phyloP scores from a whole-genome alignment of 64 coral and sea anemone genomes.

The Pachyseris speciosa region DNA sequence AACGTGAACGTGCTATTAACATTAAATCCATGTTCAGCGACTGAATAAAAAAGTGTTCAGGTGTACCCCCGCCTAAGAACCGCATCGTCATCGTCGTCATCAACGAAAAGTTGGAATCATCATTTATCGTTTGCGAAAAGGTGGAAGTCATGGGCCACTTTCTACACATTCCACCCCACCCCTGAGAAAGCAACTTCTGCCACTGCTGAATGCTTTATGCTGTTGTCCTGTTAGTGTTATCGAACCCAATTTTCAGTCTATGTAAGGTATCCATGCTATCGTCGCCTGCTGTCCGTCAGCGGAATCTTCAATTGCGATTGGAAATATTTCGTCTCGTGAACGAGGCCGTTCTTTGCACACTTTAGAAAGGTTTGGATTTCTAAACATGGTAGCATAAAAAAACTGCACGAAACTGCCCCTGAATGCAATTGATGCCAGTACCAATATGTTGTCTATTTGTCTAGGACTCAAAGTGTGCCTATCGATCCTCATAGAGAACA shows the following conservation, averaged over 20 bases:
- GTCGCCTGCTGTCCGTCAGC: background rate
- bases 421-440: constrained; percentile 46
- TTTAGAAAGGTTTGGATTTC: constrained; percentile 55
- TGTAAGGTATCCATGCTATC: constrained; percentile 22
- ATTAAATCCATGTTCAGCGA: too few species aligned
- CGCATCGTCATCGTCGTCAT: too few species aligned
- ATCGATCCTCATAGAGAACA: constrained; percentile 61
- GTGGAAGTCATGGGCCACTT: too few species aligned
- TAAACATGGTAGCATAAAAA: constrained; percentile 80
- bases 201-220: too few species aligned
- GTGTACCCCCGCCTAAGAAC: too few species aligned
- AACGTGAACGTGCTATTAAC: too few species aligned
- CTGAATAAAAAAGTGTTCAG: too few species aligned
- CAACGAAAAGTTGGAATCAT: too few species aligned
- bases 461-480: background rate
- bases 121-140: too few species aligned
- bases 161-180: too few species aligned
- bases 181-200: too few species aligned
- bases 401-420: constrained; percentile 87
- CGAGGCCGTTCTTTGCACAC: constrained; percentile 21
- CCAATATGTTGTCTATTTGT: constrained; percentile 63
- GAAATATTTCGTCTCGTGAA: background rate
- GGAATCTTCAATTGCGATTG: background rate
- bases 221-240: too few species aligned
- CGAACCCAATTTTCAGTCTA: background rate